Evolutionary conservation across 2,888 invertebrate genomes (phyloP), one percentile per base, ranked within the genome.

Genomic region (Cosmorhoe ocellata): DNA sequence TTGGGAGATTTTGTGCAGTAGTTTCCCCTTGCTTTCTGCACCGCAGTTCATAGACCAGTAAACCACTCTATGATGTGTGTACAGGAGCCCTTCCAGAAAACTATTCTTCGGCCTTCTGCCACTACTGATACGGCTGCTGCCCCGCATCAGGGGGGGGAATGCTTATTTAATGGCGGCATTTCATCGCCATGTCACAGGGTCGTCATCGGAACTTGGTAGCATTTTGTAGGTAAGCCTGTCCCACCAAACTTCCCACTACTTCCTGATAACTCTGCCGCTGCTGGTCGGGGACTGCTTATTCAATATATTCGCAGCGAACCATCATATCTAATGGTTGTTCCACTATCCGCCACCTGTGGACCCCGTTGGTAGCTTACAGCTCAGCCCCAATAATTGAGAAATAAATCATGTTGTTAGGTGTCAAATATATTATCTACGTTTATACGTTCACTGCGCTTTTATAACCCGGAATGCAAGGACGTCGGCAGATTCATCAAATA

Each of bases 271-370:
- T 11, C 5, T 43, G 42, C 10, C 14, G 33, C 42, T 42, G 26
- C 32, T 32, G 42, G 24, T 33, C 42, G 24, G 42, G 32, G 31
- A 31, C 41, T 41, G 41, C 37, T 38, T 33, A 33, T 41, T 31
- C 5, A 24, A 5, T 33, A 31, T 41, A 41, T 38, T 38, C 26
- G 37, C 54, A 58, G 57, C 54, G 38, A 42, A 51, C 57, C 56
- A 52, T n/a, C 47, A 36, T 30, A 27, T 51, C 31, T 42, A 41
- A 10, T 53, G 55, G 58, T 40, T 37, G 39, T 51, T 48, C 56
- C 56, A 55, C 43, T 48, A 58, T 58, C 58, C 58, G 46, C 58
- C 58, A 51, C 58, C 51, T 51, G 46, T 58, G 58, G 58, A 56
- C 56, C 56, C 58, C 56, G 55, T 45, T 52, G 47, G 52, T 56